Evolutionary conservation across 1,140 invertebrate species (phyloP), one percentile per base, ranked within the genome.

Genomic region (Drosophila neocordata): DNA sequence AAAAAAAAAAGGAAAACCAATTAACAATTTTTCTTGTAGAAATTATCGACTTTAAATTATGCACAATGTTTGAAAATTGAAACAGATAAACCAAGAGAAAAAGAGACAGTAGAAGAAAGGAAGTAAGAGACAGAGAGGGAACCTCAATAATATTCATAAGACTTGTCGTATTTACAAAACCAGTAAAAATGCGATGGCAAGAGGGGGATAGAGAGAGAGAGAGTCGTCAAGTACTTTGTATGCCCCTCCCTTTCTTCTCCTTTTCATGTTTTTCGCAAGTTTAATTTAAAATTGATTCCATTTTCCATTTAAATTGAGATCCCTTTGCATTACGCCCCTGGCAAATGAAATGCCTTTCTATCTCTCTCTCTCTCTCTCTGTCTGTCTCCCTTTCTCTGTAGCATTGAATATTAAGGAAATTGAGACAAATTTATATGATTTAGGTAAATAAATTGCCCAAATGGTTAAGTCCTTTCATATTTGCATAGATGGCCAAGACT

Each of bases 31-130:
- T 48, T n/a, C 4, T 20, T 15, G 11, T 48, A 11, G 3, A 48
- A 48, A 48, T 48, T 48, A 48, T 48, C 41, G 41, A 48, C 41
- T 48, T 48, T 48, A 18, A 48, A 48, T 48, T 48, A 48, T 48
- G 7, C 15, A 48, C 8, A 48, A 48, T 41, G 38, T 41, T 41
- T 13, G 6, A 41, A 41, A 41, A 15, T 48, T 2, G 8, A 48
- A 48, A 18, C 41, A 18, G 41, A 48, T 18, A 31, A 31, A 31
- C 4, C 6, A 20, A 15, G 3, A 1, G 11, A 20, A 20, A 15
- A 9, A 1, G 11, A 20, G 15, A 44, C 2, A 18, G 15, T n/a
- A 8, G 12, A 7, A 48, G 6, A 20, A 8, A 2, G 15, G 11
- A 12, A 48, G 2, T 24, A 1, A 11, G 2, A 6, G 7, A 31